Evolutionary conservation across 2,797 vertebrate genomes (phyloP), one percentile per base, ranked within the genome.

Genomic region (Benthosema pterotum): DNA sequence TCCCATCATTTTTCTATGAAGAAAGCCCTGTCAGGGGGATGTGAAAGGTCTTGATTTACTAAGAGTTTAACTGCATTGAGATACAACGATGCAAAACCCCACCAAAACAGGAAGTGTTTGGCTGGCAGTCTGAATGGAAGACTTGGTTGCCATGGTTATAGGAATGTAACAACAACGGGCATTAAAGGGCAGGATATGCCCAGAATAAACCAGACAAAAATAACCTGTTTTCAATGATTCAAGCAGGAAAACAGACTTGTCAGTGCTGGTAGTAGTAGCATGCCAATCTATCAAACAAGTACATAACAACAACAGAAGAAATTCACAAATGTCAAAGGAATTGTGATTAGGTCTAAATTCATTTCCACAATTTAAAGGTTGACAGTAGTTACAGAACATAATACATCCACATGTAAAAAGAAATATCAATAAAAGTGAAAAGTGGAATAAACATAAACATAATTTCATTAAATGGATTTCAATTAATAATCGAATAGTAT

Each of bases 41-140:
- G 32, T 38, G 22, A 25, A 38, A 38, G 32, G 32, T 38, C 32
- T 38, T 38, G 7, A 38, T 38, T 38, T 38, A 38, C 32, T 38
- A 7, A 7, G 11, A 11, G 32, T 38, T 38, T 38, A 38, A 38
- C 6, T 38, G 32, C 7, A 38, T 38, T 38, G 32, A 38, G 32
- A 38, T 38, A 38, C 47, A 28, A 46, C 45, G 55, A 47, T 56
- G 32, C 18, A 42, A 11, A n/a, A 52, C 53, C 59, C 16, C 28
- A 12, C 63, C 56, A 64, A 65, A 82, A 85, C 76, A 84, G 78
- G 81, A 88, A 70, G 75, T 79, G n/a, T 52, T n/a, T n/a, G n/a
- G 52, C 46, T 51, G 78, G 47, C 55, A 58, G 64, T 45, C 57
- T 52, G 52, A 67, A 71, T 46, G 59, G 62, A 65, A 74, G 49